Percentiles rank a stretch among this genome's conserved stretches.
These are phyloP conservation scores for Pseudotriccus pelzelni DNA, from an alignment of 2,797 vertebrate species.

Conservation along the genomic window DNA sequence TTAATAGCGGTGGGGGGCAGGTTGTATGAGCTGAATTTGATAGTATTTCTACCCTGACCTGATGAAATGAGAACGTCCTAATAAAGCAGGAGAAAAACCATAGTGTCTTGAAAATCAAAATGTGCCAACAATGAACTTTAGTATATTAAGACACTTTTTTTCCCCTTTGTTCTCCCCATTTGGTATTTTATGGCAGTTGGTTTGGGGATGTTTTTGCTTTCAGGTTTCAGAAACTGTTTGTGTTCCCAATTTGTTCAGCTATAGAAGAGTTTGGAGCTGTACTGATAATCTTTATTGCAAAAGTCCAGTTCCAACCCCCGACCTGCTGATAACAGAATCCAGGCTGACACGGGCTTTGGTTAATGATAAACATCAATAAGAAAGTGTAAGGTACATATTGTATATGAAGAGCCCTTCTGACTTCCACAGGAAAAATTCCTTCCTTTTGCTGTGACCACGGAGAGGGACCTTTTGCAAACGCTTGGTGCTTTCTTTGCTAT, in stretches of 20 bases:
- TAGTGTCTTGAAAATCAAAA: background rate
- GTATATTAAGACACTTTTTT: background rate
- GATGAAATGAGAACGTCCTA: background rate
- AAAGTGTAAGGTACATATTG: background rate
- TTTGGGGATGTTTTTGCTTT: background rate
- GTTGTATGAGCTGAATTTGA: background rate
- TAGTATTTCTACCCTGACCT: background rate
- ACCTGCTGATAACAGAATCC: background rate
- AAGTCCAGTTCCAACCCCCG: background rate
- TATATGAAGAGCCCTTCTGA: background rate
- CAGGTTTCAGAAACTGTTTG: background rate
- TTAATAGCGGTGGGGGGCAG: background rate
- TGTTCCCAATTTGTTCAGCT: background rate
- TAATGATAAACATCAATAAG: conserved; percentile 40
- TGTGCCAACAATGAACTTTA: background rate
- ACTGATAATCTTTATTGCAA: background rate
- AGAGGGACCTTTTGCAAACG: background rate
- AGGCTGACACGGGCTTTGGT: background rate
- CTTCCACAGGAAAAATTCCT: background rate
- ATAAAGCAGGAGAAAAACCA: background rate
- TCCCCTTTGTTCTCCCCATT: background rate
- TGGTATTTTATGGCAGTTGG: background rate
- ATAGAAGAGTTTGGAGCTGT: background rate
- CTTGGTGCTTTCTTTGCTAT: background rate
- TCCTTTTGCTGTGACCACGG: background rate